Conservation (phyloP, 2,888 invertebrate species). For the Euclidia mi region DNA sequence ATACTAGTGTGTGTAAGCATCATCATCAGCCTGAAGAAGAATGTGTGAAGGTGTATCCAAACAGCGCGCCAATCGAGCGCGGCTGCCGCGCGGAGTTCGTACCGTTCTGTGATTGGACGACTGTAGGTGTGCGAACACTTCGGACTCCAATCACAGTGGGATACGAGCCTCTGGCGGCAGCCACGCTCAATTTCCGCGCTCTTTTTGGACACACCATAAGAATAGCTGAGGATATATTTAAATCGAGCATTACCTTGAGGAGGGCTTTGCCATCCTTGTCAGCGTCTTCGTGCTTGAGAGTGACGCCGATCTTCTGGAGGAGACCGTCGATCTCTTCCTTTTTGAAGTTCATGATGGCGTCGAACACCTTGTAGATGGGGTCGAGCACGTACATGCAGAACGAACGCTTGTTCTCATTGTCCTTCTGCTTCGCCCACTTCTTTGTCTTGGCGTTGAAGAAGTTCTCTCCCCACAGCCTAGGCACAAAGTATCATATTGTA, state of each 20-base stretch:
- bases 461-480: slow-evolving; percentile 98
- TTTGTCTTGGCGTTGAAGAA: slow-evolving; percentile 99
- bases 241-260: slow-evolving; percentile 92
- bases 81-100: no score
- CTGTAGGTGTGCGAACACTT: no score
- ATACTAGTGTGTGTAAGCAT: background rate
- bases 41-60: no score
- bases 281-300: slow-evolving; percentile 97
- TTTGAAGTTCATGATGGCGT: slow-evolving; percentile 96
- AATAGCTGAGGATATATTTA: no score
- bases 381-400: slow-evolving; percentile 99
- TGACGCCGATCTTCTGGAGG: slow-evolving; percentile 97
- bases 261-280: slow-evolving; percentile 99
- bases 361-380: slow-evolving; percentile 98
- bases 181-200: no score
- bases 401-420: slow-evolving; percentile 97
- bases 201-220: no score
- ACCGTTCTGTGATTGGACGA: no score
- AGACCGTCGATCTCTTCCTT: slow-evolving; percentile 97
- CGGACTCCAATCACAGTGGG: no score
- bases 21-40: no score
- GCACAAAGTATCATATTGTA: background rate
- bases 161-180: no score
- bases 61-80: no score
- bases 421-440: slow-evolving; percentile 99